Conservation (phyloP, 2,797 vertebrate genomes). For the Loriculus beryllinus region DNA sequence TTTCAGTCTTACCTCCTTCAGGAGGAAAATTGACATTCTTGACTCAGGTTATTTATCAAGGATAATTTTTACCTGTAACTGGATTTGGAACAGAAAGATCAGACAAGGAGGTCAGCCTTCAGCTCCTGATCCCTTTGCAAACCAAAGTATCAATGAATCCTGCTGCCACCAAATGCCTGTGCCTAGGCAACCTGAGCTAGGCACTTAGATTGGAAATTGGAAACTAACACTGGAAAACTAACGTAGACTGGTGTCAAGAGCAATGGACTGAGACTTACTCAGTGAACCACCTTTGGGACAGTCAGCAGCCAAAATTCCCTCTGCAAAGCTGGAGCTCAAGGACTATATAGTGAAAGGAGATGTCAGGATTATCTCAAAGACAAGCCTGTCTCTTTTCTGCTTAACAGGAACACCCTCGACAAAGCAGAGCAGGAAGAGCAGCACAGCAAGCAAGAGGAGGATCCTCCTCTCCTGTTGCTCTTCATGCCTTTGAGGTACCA, state of each 20-base stretch:
- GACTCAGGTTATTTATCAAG: background rate
- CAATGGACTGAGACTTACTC: background rate
- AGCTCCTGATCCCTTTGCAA: background rate
- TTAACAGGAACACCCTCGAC: accelerated
- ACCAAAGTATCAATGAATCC: background rate
- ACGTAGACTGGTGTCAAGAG: background rate
- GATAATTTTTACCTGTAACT: background rate
- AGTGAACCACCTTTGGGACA: background rate
- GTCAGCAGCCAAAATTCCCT: background rate
- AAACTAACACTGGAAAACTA: background rate
- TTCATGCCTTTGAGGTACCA: background rate
- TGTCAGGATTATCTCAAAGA: background rate
- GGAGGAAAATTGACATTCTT: background rate
- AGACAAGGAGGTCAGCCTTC: background rate
- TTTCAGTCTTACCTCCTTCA: background rate
- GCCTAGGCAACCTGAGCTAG: background rate
- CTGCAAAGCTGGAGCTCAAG: background rate
- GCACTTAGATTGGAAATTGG: background rate
- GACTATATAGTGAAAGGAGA: background rate
- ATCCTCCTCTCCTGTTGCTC: background rate
- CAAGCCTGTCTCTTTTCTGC: background rate
- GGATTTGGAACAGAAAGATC: background rate
- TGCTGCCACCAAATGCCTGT: background rate
- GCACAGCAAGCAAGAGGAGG: background rate
- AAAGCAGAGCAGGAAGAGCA: background rate